These are phyloP conservation scores for Scatophagus argus DNA, from an alignment of 2,113 vertebrate genomes.

Conservation along the genomic window DNA sequence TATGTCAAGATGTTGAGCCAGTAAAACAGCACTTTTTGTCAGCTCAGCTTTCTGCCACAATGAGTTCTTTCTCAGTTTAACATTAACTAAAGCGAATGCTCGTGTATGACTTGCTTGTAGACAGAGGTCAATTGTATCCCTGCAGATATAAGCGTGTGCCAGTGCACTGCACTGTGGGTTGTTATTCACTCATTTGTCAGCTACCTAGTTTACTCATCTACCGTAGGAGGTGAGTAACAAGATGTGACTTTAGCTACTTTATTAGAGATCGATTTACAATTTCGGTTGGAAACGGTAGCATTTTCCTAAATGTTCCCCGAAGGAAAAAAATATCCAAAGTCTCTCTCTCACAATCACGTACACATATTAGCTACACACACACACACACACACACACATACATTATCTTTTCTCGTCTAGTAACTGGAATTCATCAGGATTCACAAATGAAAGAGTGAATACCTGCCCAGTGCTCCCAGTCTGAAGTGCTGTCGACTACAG, in stretches of 20 bases:
- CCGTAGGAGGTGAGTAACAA: not conserved
- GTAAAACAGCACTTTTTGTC: not conserved
- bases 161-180: not conserved
- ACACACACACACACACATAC: not conserved
- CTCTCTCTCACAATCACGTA: not conserved
- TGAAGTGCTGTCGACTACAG: conserved; percentile 22
- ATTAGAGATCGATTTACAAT: conserved; percentile 52
- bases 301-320: conserved; percentile 57
- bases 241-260: conserved; percentile 48
- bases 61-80: conserved; percentile 14
- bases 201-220: conserved; percentile 6
- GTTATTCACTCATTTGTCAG: conserved; percentile 15
- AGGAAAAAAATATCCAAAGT: conserved; percentile 25
- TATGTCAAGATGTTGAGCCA: not conserved
- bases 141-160: conserved; percentile 7
- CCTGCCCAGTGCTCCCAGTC: not conserved
- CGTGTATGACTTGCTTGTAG: conserved; percentile 24
- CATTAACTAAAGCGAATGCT: conserved; percentile 15
- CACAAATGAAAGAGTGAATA: conserved; percentile 34
- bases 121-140: conserved; percentile 53
- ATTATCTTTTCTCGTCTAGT: conserved; percentile 19
- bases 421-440: conserved; percentile 26
- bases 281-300: conserved; percentile 25
- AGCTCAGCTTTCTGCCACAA: conserved; percentile 25
- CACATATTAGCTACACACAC: not conserved